Conservation (phyloP, 2,113 vertebrate species). For the Caranx melampygus region DNA sequence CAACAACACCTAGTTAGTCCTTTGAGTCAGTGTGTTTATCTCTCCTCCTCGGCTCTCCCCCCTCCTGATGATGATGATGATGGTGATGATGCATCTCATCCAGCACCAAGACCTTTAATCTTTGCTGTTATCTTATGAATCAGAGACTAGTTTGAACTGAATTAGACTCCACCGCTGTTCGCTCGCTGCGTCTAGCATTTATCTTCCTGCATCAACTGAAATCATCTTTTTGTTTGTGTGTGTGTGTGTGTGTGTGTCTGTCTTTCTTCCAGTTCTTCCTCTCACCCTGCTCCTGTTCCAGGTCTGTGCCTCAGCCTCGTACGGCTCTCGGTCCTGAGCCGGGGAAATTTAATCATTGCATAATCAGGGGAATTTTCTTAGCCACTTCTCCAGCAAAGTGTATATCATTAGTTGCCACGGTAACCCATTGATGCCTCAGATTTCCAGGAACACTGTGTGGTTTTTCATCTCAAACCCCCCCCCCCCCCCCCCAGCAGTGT, state of each 20-base stretch:
- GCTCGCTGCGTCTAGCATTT: not conserved
- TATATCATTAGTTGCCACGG: slow-evolving; percentile 21
- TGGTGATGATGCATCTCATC: not conserved
- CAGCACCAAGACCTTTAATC: not conserved
- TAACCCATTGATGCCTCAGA: slow-evolving; percentile 40
- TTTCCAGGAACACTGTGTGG: slow-evolving; percentile 38
- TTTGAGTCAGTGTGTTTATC: not conserved
- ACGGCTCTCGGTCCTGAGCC: not conserved
- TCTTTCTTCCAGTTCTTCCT: no score
- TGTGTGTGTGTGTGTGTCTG: no score
- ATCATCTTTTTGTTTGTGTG: no score
- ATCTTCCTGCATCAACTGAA: not conserved
- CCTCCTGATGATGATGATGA: not conserved
- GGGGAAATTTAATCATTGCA: not conserved
- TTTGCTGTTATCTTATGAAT: not conserved
- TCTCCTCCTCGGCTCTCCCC: slow-evolving; percentile 2
- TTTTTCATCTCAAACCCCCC: slow-evolving; percentile 8
- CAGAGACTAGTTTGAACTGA: not conserved
- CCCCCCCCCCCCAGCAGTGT: not conserved
- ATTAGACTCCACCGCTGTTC: not conserved
- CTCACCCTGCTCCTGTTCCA: not conserved
- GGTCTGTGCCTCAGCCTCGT: not conserved
- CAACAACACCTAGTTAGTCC: not conserved
- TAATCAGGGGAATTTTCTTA: slow-evolving; percentile 21
- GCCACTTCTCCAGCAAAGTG: not conserved